Evolutionary conservation across 2,888 invertebrate genomes (phyloP).

Genomic region (Eutolmus rufibarbis): DNA sequence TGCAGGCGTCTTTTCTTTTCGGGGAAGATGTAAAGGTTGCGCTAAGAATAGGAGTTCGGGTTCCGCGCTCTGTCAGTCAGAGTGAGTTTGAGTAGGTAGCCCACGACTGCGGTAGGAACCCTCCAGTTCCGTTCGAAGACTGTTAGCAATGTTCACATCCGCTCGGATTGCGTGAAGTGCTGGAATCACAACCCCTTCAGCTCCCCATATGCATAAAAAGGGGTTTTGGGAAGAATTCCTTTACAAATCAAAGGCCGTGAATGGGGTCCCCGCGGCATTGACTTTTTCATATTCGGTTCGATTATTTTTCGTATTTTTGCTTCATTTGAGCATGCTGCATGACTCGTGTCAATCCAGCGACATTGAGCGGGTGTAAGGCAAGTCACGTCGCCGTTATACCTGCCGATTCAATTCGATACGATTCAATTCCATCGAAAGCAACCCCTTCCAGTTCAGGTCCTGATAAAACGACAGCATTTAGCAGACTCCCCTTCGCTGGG

Average conservation of each 20-base stretch:
- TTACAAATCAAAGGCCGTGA: background rate
- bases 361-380: background rate
- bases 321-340: constrained; percentile 4
- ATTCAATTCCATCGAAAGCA: background rate
- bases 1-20: background rate
- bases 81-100: background rate
- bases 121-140: background rate
- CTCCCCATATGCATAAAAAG: background rate
- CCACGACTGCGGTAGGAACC: background rate
- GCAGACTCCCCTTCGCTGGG: background rate
- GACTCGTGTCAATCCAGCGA: background rate
- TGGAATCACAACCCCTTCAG: background rate
- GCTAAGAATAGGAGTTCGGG: background rate
- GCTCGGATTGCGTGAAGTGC: background rate
- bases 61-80: background rate
- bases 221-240: background rate
- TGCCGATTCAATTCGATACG: constrained; percentile 13
- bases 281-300: constrained; percentile 3
- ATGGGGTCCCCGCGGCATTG: background rate
- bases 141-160: background rate
- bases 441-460: background rate
- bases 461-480: background rate
- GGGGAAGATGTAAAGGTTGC: background rate
- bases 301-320: background rate
- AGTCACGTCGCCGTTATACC: background rate